These are phyloP conservation scores for Sapajus apella DNA, from an alignment of 2,113 vertebrate genomes.

Conservation along the genomic window DNA sequence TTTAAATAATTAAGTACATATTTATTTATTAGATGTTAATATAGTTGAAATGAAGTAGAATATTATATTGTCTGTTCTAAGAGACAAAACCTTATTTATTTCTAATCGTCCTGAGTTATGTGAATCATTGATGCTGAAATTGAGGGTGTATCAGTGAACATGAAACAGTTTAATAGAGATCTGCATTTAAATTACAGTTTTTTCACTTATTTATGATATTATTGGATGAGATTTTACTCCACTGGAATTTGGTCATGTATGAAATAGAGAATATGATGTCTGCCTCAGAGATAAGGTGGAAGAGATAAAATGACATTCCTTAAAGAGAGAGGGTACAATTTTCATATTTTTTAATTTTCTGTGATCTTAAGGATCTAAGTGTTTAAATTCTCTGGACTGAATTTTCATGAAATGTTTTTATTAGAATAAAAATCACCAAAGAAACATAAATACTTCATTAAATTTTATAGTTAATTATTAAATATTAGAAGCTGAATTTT, in stretches of 20 bases:
- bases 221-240: neutral
- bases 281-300: neutral
- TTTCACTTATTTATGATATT: neutral
- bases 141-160: neutral
- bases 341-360: neutral
- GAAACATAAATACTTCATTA: neutral
- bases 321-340: neutral
- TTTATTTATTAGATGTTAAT: neutral
- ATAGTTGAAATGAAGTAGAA: neutral
- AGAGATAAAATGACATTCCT: neutral
- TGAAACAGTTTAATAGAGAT: neutral
- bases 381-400: neutral
- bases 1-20: neutral
- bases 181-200: neutral
- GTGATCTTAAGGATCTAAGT: neutral
- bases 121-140: neutral
- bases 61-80: neutral
- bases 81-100: neutral
- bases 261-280: neutral
- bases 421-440: neutral
- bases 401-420: neutral
- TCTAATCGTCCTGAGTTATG: neutral
- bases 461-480: neutral
- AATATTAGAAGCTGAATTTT: neutral
- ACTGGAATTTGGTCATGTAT: neutral